These are phyloP conservation scores for Ahaetulla prasina DNA, from an alignment of 2,113 vertebrate species.

Conservation along the genomic window DNA sequence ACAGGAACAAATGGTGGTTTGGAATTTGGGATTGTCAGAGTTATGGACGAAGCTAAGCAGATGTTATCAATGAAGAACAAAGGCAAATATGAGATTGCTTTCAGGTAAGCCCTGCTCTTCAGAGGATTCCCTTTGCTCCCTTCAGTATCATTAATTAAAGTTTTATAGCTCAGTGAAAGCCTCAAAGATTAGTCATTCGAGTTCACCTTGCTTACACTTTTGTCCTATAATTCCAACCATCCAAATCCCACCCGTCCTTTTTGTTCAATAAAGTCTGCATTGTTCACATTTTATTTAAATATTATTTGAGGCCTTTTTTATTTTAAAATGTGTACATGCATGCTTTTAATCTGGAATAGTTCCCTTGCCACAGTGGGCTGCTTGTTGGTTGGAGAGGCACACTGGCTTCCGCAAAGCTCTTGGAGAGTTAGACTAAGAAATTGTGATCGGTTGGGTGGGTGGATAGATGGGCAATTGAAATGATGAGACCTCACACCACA, in stretches of 20 bases:
- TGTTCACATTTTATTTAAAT: not conserved
- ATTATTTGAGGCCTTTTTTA: not conserved
- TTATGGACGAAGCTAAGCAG: conserved; percentile 73
- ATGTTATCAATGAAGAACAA: conserved; percentile 81
- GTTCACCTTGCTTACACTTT: not conserved
- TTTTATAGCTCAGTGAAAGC: not conserved
- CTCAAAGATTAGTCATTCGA: not conserved
- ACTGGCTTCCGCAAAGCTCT: not conserved
- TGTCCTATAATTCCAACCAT: not conserved
- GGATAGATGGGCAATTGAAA: not conserved
- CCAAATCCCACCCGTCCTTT: not conserved
- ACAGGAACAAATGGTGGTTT: conserved; percentile 72
- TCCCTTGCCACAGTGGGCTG: not conserved
- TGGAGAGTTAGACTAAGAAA: not conserved
- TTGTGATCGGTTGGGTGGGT: not conserved
- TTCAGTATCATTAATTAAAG: not conserved
- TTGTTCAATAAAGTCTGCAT: not conserved
- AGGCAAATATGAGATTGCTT: conserved; percentile 81
- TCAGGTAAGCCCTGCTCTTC: conserved; percentile 68
- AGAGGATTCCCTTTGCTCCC: accelerated
- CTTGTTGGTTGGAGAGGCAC: not conserved
- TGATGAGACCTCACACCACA: not conserved
- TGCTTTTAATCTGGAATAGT: not conserved
- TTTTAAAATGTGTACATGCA: not conserved
- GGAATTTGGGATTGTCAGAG: conserved; percentile 81